Base-by-base conservation (phyloP, 1,140 invertebrate species). In the Diorhabda sublineata region DNA sequence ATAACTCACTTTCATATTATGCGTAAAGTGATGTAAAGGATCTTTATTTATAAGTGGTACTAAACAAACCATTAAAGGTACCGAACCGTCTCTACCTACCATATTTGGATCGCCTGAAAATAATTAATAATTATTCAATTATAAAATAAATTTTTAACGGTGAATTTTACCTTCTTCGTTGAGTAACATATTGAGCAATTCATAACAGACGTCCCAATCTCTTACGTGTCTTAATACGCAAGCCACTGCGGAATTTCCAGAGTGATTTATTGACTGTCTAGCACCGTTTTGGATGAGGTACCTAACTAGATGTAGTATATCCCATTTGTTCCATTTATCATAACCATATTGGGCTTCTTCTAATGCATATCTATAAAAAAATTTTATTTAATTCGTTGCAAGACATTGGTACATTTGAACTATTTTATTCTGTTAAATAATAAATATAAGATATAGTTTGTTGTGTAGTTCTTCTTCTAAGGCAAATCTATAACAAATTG, bases 181-280 rank as follows among this genome's bases (percentile, higher is more conserved):
- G 4, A 91, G 82, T 56, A 91, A 79, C 89, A 91, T 91, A 69
- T 88, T 87, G 42, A 91, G 80, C 58, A 91, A 77, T 75, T 91
- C 89, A 78, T 89, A 91, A 61, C 89, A 87, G 67, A 91, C 90
- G 76, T 91, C 90, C 89, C 89, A 91, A 76, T 91, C 90, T n/a
- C 88, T 78, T 5, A 91, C 85, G 79, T 91, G 90, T n/a, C 89
- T 81, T 68, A 91, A 81, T 3, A 90, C 89, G 76, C 88, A 90
- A 3, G 89, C 89, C 58, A 91, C 80, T 5, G 89, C 90, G 67
- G 87, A 89, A 80, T 91, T 91, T 9, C 89, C 89, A 3, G 84
- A 81, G 71, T 90, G 87, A 78, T 91, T 91, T 52, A 91, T 90
- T 42, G 87, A 89, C 41, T 84, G 86, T 67, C 85, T 83, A 26